Evolutionary conservation across 2,797 vertebrate genomes (phyloP).

Genomic region (Pangasius larnaudii): DNA sequence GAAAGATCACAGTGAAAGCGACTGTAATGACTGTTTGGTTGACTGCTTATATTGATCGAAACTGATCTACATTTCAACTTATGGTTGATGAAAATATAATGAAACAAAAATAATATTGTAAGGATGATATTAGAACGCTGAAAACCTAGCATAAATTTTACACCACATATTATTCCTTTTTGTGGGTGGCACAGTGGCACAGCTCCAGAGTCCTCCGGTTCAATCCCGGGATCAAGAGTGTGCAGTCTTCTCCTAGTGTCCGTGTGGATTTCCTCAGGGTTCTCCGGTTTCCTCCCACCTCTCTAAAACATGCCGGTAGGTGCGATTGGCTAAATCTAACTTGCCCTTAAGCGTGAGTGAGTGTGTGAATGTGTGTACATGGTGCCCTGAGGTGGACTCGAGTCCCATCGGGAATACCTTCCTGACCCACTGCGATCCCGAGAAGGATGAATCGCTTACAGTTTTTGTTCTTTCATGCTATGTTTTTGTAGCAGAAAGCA

Average conservation of each 20-base stretch:
- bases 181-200: background rate
- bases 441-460: background rate
- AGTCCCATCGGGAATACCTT: background rate
- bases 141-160: background rate
- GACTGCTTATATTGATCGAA: background rate
- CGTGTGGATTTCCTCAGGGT: background rate
- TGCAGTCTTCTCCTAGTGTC: background rate
- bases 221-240: background rate
- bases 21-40: background rate
- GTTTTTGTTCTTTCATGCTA: background rate
- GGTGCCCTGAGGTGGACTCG: background rate
- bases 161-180: background rate
- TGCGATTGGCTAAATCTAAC: background rate
- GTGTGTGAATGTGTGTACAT: background rate
- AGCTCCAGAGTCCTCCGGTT: background rate
- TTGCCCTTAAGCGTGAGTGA: background rate
- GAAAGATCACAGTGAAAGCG: background rate
- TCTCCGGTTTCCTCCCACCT: background rate
- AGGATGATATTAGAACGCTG: background rate
- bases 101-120: background rate
- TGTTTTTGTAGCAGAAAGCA: background rate
- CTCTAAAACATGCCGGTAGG: background rate
- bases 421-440: background rate
- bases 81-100: background rate
- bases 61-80: background rate